Evolutionary conservation across 2,888 invertebrate genomes (phyloP).

Genomic region (Germaria angustata): DNA sequence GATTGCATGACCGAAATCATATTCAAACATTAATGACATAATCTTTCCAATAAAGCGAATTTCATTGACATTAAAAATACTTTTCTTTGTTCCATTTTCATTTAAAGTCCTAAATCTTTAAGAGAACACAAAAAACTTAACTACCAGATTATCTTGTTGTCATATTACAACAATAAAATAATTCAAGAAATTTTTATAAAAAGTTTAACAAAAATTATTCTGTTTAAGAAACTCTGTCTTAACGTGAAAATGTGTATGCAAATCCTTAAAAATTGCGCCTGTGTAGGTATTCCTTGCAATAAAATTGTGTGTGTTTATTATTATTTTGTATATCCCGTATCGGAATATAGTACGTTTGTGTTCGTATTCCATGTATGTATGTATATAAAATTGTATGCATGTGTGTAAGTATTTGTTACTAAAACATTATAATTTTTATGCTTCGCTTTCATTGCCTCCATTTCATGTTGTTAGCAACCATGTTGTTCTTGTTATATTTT

Average conservation of each 20-base stretch:
- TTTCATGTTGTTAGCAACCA: conserved; percentile 67
- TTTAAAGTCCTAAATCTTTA: no score
- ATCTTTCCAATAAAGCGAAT: no score
- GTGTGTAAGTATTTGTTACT: conserved; percentile 15
- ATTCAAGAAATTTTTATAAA: no score
- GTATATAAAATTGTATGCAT: conserved; percentile 5
- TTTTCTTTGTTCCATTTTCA: no score
- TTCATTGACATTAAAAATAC: no score
- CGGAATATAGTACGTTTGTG: conserved; percentile 50
- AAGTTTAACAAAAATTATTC: background rate
- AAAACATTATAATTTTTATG: conserved; percentile 49
- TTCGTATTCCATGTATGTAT: conserved; percentile 12
- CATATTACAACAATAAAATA: no score
- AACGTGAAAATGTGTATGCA: background rate
- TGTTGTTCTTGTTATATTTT: conserved; percentile 68
- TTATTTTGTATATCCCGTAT: conserved; percentile 63
- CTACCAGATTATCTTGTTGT: no score
- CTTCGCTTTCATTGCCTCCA: conserved; percentile 51
- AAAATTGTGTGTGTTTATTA: conserved; percentile 16
- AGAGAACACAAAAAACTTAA: no score
- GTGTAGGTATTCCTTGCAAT: background rate
- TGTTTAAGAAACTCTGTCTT: conserved; percentile 7
- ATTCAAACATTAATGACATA: no score
- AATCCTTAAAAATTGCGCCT: background rate
- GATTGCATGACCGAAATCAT: no score